A percentile compares a stretch with the other conserved stretches of the same genome.
Evolutionary conservation across 2,797 vertebrate species (phyloP).

Genomic region (Brachymystax lenok): DNA sequence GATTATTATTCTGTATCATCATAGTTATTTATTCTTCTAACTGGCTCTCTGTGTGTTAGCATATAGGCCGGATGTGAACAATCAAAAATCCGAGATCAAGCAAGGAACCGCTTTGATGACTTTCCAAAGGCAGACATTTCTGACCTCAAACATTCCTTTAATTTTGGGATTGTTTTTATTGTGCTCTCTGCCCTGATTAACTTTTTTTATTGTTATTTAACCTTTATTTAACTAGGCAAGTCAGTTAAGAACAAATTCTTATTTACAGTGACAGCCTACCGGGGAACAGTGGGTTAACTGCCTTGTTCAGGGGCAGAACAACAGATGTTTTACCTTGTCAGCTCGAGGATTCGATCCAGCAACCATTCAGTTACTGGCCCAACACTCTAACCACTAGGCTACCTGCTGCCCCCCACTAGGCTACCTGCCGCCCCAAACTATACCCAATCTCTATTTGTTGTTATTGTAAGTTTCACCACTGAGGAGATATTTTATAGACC

Average conservation of each 20-base stretch:
- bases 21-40: conserved; percentile 19
- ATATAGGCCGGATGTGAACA: conserved; percentile 35
- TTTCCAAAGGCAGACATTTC: conserved; percentile 26
- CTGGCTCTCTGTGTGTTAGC: conserved; percentile 7
- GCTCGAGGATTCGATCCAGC: too few relatives aligned
- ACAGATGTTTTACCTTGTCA: too few relatives aligned
- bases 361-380: too few relatives aligned
- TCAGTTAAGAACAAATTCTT: too few relatives aligned
- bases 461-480: background rate
- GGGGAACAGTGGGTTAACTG: too few relatives aligned
- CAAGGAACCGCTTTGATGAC: conserved; percentile 58
- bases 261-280: too few relatives aligned
- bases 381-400: too few relatives aligned
- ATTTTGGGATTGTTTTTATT: conserved; percentile 52
- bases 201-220: too few relatives aligned
- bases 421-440: conserved; percentile 16
- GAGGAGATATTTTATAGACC: background rate
- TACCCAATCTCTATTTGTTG: background rate
- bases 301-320: too few relatives aligned
- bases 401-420: too few relatives aligned
- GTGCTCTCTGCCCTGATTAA: conserved; percentile 41
- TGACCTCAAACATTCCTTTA: conserved; percentile 35
- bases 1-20: conserved; percentile 46
- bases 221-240: too few relatives aligned
- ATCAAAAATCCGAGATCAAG: conserved; percentile 24